Percentiles rank a stretch among this genome's conserved stretches.
These are phyloP conservation scores for Penaeus japonicus DNA, from an alignment of 1,140 invertebrate species.

Conservation along the genomic window DNA sequence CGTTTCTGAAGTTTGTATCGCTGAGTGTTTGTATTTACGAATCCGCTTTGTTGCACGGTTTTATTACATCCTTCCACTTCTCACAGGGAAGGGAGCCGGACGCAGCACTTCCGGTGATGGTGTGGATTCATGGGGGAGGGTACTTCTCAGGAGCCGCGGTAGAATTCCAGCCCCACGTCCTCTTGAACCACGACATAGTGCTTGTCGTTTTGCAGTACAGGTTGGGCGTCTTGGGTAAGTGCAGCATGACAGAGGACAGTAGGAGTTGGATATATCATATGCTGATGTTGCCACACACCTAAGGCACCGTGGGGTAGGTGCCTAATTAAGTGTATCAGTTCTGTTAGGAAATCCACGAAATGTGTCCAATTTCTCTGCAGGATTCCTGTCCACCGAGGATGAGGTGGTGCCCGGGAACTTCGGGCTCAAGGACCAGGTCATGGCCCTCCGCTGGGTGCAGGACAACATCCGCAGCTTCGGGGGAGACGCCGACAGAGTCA, in stretches of 20 bases:
- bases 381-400: slow-evolving; percentile 22
- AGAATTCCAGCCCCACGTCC: not conserved
- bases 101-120: not conserved
- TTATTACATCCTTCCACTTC: no score
- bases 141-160: not conserved
- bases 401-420: slow-evolving; percentile 6
- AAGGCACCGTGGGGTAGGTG: no score
- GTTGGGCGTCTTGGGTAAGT: slow-evolving; percentile 18
- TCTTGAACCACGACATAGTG: not conserved
- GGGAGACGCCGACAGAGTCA: not conserved
- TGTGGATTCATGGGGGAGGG: slow-evolving; percentile 23
- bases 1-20: no score
- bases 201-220: slow-evolving; percentile 18
- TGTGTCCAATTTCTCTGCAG: not conserved
- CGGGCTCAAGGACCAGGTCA: not conserved
- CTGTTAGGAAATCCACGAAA: no score
- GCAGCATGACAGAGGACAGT: no score
- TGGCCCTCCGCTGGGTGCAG: not conserved
- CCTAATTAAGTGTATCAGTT: no score
- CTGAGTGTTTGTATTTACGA: no score
- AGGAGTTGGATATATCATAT: no score
- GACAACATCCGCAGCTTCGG: not conserved
- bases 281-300: no score
- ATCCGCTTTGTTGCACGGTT: no score
- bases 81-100: not conserved